phyloP scores from a whole-genome alignment of 2,113 vertebrate species.

The Limanda limanda region DNA sequence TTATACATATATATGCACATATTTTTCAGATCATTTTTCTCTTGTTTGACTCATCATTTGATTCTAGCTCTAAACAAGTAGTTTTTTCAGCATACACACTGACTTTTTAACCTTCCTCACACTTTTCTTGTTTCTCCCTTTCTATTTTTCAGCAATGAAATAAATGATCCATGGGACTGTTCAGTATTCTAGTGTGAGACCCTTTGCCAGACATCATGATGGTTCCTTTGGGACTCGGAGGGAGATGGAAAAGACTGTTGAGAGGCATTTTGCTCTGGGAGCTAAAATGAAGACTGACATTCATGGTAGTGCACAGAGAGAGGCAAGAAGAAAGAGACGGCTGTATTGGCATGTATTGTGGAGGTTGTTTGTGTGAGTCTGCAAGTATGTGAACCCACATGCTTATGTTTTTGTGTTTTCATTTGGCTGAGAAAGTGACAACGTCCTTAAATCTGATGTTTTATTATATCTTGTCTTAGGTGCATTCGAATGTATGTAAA shows the following conservation, averaged over 20 bases:
- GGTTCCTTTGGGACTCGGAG: conserved; percentile 60
- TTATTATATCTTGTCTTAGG: not conserved
- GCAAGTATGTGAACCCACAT: not conserved
- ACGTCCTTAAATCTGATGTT: too few relatives aligned
- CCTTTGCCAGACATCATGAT: conserved; percentile 60
- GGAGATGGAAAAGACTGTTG: conserved; percentile 59
- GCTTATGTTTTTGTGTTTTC: not conserved
- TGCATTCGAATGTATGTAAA: not conserved
- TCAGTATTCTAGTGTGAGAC: conserved; percentile 67
- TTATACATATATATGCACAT: too few relatives aligned
- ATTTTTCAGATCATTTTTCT: too few relatives aligned
- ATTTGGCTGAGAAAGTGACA: not conserved
- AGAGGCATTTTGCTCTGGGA: conserved; percentile 48
- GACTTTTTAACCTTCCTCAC: conserved; percentile 24
- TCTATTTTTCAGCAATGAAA: conserved; percentile 39
- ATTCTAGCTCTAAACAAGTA: not conserved
- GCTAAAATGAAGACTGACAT: conserved; percentile 53
- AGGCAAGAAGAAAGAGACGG: conserved; percentile 1
- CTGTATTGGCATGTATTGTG: not conserved
- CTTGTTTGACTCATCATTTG: too few relatives aligned
- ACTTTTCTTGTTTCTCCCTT: conserved; percentile 21
- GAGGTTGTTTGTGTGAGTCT: not conserved
- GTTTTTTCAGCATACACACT: not conserved
- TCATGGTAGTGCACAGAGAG: conserved; percentile 26
- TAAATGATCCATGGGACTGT: conserved; percentile 51